Conservation (phyloP, 92 coral and sea anemone genomes). For the Epizoanthus fatuus region DNA sequence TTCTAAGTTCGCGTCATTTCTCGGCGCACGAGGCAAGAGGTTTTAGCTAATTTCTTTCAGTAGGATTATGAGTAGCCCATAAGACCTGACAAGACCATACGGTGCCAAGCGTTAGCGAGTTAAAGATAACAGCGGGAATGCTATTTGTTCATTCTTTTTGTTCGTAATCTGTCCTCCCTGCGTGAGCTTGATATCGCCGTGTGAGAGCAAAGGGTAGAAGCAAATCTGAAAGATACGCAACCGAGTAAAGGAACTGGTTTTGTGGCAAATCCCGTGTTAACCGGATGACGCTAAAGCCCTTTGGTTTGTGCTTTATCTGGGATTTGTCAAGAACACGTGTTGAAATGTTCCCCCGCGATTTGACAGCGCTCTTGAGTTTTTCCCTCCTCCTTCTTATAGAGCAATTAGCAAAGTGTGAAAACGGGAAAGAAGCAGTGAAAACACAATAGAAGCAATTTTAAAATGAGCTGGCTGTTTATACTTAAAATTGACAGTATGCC, state of each 20-base stretch:
- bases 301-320: slow-evolving; percentile 42
- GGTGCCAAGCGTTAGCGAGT: slow-evolving; percentile 53
- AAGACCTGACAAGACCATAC: slow-evolving; percentile 61
- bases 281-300: slow-evolving; percentile 17
- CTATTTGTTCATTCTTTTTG: background rate
- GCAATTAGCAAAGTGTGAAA: slow-evolving; percentile 41
- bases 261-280: background rate
- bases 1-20: slow-evolving; percentile 46
- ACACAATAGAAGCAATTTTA: slow-evolving; percentile 94
- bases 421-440: slow-evolving; percentile 49
- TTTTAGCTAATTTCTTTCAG: slow-evolving; percentile 81
- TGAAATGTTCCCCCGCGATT: slow-evolving; percentile 37
- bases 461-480: slow-evolving; percentile 92
- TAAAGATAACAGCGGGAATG: slow-evolving; percentile 53
- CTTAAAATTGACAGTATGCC: slow-evolving; percentile 88
- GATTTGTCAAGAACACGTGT: slow-evolving; percentile 43
- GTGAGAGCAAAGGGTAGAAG: slow-evolving; percentile 54
- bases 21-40: slow-evolving; percentile 72
- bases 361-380: slow-evolving; percentile 51
- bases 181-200: slow-evolving; percentile 53
- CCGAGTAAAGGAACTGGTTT: slow-evolving; percentile 9
- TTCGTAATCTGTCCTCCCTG: slow-evolving; percentile 41
- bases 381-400: slow-evolving; percentile 38
- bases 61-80: slow-evolving; percentile 94
- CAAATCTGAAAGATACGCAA: background rate